Evolutionary conservation across 2,797 vertebrate genomes (phyloP), one percentile per base, ranked within the genome.

Genomic region (Cetoscarus ocellatus): DNA sequence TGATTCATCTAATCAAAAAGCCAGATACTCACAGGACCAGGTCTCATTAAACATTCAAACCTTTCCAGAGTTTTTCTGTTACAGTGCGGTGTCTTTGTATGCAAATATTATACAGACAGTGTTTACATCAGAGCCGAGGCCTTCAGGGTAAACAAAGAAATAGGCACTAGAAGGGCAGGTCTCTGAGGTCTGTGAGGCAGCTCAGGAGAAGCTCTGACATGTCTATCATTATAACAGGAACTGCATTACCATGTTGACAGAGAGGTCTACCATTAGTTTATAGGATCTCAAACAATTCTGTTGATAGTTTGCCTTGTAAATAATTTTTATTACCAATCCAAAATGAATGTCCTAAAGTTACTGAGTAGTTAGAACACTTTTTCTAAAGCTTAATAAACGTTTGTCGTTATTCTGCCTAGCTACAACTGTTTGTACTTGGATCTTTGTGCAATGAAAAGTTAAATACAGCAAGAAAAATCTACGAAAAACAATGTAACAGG

Each of bases 221-320:
- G 48, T 47, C 61, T 52, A 67, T 70, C 19, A 34, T 56, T 39
- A 67, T 45, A 61, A 56, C n/a, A 38, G 38, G 55, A 71, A 40
- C 45, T 40, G 56, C 70, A 73, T 69, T 50, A 17, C 52, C 68
- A 63, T 79, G 77, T 76, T 80, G 71, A 15, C 14, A 40, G 39
- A 40, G 27, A 27, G 27, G 4, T 27, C 27, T 27, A 4, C 27
- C 27, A 27, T 27, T 27, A 27, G 27, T 27, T 27, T 27, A 27
- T 27, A 27, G 27, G 2, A 27, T 27, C 27, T 27, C 27, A 27
- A 27, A 27, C 27, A 27, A 27, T 27, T 27, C 27, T 27, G 4
- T 27, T 27, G 27, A 27, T 2, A 27, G 27, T 27, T 27, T 27
- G 27, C 27, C 27, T 27, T 27, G 27, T 27, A 27, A 27, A 27